Conservation (phyloP, 2,113 vertebrate species). For the Noturus placidus region DNA sequence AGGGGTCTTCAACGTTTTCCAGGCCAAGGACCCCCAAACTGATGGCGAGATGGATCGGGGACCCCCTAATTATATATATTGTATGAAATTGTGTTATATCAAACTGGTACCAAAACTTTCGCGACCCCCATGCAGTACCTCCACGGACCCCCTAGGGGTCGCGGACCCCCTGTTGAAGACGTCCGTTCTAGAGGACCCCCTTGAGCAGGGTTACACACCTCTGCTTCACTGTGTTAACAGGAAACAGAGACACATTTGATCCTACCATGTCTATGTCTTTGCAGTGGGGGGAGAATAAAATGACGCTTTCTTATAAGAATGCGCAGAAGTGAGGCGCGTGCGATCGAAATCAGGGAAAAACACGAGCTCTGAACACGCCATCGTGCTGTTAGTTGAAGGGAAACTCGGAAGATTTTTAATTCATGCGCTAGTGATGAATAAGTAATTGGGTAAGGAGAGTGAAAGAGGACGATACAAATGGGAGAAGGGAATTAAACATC, state of each 20-base stretch:
- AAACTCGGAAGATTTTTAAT: slow-evolving; percentile 55
- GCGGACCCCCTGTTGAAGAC: too few relatives aligned
- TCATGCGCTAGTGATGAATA: slow-evolving; percentile 53
- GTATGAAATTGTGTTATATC: too few relatives aligned
- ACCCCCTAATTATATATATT: too few relatives aligned
- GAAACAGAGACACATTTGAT: not conserved
- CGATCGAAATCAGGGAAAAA: slow-evolving; percentile 10
- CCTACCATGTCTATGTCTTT: not conserved
- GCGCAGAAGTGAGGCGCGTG: slow-evolving; percentile 31
- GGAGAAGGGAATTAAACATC: slow-evolving; percentile 21
- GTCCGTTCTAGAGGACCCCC: not conserved
- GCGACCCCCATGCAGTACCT: too few relatives aligned
- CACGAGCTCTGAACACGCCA: slow-evolving; percentile 29
- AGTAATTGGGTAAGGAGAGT: slow-evolving; percentile 42
- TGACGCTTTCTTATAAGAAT: slow-evolving; percentile 12
- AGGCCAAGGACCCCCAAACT: too few relatives aligned
- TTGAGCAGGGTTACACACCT: not conserved
- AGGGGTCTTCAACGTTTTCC: too few relatives aligned
- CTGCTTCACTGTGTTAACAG: not conserved
- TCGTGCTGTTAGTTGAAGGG: slow-evolving; percentile 45
- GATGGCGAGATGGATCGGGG: too few relatives aligned
- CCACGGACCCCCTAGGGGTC: too few relatives aligned
- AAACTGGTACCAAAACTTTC: too few relatives aligned
- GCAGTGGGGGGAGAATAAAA: not conserved
- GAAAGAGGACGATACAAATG: slow-evolving; percentile 26